Percentiles rank a stretch among this genome's conserved stretches.
These are phyloP conservation scores for Drosophila sordidula DNA, from an alignment of 2,888 invertebrate genomes.

Conservation along the genomic window DNA sequence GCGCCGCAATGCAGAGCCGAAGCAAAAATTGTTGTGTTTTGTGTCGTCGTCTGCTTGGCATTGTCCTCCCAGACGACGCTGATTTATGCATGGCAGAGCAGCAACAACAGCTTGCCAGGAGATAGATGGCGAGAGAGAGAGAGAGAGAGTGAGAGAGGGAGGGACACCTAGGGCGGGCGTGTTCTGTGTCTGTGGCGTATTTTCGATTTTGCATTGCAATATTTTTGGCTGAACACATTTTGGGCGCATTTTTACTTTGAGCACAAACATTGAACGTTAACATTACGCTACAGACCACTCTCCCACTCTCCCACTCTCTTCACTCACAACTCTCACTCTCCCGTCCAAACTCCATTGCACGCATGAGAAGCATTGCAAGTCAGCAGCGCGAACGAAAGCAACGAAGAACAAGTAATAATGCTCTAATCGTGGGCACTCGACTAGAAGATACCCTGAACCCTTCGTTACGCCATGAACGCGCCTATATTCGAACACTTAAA, in stretches of 20 bases:
- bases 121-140: background rate
- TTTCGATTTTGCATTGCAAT: slow-evolving; percentile 76
- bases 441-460: no score
- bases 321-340: background rate
- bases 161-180: slow-evolving; percentile 15
- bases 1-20: slow-evolving; percentile 63
- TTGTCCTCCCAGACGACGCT: slow-evolving; percentile 75
- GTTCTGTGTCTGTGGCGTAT: slow-evolving; percentile 49
- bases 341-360: slow-evolving; percentile 51
- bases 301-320: background rate
- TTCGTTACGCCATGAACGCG: no score
- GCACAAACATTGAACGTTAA: slow-evolving; percentile 76
- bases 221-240: slow-evolving; percentile 76
- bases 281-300: slow-evolving; percentile 37
- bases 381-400: slow-evolving; percentile 66
- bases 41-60: slow-evolving; percentile 67
- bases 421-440: no score
- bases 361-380: slow-evolving; percentile 77
- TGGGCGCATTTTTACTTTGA: slow-evolving; percentile 58
- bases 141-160: background rate
- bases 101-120: background rate
- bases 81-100: slow-evolving; percentile 71
- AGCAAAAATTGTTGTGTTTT: slow-evolving; percentile 71
- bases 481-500: no score
- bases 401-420: slow-evolving; percentile 47